phyloP scores from a whole-genome alignment of 2,113 vertebrate genomes.

The Lethenteron reissneri region DNA sequence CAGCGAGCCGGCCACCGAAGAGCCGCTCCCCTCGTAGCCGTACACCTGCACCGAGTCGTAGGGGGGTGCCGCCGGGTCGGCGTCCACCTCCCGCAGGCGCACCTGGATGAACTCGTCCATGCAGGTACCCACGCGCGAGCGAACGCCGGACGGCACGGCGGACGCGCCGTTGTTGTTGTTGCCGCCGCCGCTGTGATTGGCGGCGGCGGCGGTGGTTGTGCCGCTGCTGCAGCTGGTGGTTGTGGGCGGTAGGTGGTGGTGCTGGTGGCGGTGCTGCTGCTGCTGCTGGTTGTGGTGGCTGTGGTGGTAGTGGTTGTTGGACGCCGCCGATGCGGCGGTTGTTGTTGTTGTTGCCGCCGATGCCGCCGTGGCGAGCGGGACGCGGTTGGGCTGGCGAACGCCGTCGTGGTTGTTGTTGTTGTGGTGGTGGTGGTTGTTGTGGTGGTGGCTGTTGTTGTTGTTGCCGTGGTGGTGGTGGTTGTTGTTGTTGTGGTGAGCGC shows the following conservation, averaged over 20 bases:
- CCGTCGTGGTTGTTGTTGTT: background rate
- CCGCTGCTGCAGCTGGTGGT: slow-evolving; percentile 24
- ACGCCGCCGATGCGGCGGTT: slow-evolving; percentile 13
- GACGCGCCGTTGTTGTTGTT: slow-evolving; percentile 18
- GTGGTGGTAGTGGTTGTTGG: slow-evolving; percentile 22
- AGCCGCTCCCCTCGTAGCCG: slow-evolving; percentile 53
- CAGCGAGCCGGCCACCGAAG: slow-evolving; percentile 23
- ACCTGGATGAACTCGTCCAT: slow-evolving; percentile 43
- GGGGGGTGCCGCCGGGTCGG: slow-evolving; percentile 47
- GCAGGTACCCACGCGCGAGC: slow-evolving; percentile 23
- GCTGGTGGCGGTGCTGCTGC: background rate
- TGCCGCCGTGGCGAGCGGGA: background rate
- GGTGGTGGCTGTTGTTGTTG: slow-evolving; percentile 10
- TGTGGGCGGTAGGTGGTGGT: slow-evolving; percentile 24
- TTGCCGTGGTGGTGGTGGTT: slow-evolving; percentile 17
- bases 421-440: slow-evolving; percentile 5
- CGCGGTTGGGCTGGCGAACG: background rate
- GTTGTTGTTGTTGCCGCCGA: slow-evolving; percentile 8
- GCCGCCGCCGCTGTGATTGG: slow-evolving; percentile 20
- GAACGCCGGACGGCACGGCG: slow-evolving; percentile 20
- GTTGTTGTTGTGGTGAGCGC: background rate
- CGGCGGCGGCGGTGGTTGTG: slow-evolving; percentile 23
- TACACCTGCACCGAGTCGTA: slow-evolving; percentile 70
- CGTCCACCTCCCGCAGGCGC: slow-evolving; percentile 47
- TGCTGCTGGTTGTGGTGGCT: background rate